Percentiles rank a stretch among this genome's conserved stretches.
phyloP scores from a whole-genome alignment of 2,113 vertebrate genomes.

The Oenanthe melanoleuca region DNA sequence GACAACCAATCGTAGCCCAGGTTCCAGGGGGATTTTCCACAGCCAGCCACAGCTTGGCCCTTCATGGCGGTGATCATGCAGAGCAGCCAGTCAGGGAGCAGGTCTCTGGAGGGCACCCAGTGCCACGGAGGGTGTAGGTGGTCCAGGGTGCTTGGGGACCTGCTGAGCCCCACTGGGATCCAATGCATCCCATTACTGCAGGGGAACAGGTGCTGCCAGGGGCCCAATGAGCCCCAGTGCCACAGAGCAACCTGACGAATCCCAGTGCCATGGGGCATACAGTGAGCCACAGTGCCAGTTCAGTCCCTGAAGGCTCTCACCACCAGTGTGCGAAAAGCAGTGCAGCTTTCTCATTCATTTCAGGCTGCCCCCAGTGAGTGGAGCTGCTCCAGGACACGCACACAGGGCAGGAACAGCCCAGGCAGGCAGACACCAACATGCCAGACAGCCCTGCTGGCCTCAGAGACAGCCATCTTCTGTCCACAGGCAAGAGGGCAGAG shows the following conservation, averaged over 20 bases:
- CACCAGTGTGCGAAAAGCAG: accelerated
- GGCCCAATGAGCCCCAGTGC: background rate
- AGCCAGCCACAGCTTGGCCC: background rate
- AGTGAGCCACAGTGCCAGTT: background rate
- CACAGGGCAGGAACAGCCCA: background rate
- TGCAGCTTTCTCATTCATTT: background rate
- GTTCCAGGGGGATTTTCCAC: background rate
- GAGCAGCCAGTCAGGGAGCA: background rate
- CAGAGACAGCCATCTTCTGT: background rate
- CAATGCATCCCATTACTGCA: background rate
- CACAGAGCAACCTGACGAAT: accelerated
- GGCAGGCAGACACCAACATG: background rate
- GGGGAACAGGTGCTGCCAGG: background rate
- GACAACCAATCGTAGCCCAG: background rate
- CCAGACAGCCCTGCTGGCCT: accelerated
- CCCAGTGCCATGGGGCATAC: background rate
- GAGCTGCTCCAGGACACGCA: background rate
- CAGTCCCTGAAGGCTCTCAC: background rate
- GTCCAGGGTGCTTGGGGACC: background rate
- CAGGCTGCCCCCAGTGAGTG: background rate
- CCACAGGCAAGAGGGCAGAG: background rate
- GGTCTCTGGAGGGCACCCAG: background rate
- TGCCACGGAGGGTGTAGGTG: background rate
- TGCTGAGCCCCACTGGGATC: background rate
- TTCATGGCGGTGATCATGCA: background rate